Evolutionary conservation across 2,888 invertebrate genomes (phyloP).

Genomic region (Anoncus sp.): DNA sequence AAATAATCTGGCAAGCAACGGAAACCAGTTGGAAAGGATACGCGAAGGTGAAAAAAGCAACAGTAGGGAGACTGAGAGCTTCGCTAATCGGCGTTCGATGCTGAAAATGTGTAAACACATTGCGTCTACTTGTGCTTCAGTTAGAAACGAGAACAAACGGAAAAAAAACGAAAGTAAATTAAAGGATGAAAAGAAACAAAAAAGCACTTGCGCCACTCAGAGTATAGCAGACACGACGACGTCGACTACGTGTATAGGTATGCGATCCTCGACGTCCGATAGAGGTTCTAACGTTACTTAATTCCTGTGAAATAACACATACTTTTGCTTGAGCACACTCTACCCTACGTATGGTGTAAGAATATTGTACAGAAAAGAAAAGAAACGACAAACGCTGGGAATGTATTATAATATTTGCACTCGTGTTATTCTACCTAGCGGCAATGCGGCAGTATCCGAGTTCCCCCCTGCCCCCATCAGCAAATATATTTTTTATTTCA

Average conservation of each 20-base stretch:
- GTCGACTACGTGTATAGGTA: conserved; percentile 22
- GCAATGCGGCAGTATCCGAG: conserved; percentile 28
- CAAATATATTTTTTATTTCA: background rate
- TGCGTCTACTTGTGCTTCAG: conserved; percentile 29
- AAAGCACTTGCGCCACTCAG: background rate
- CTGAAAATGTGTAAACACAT: conserved; percentile 43
- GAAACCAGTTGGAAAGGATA: conserved; percentile 25
- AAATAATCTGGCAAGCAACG: conserved; percentile 18
- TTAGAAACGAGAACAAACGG: conserved; percentile 47
- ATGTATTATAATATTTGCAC: conserved; percentile 55
- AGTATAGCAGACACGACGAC: conserved; percentile 21
- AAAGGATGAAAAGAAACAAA: conserved; percentile 39
- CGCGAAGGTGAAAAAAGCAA: background rate
- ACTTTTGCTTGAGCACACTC: conserved; percentile 24
- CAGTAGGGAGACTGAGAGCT: conserved; percentile 17
- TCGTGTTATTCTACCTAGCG: conserved; percentile 42
- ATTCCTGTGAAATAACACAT: conserved; percentile 76
- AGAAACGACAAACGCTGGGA: conserved; percentile 24
- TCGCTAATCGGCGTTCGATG: conserved; percentile 46
- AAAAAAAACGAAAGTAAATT: conserved; percentile 38
- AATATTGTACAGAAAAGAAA: conserved; percentile 38
- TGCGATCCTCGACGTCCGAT: conserved; percentile 32
- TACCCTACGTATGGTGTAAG: conserved; percentile 16
- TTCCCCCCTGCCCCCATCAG: conserved; percentile 39
- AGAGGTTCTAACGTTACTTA: conserved; percentile 70